Conservation (phyloP, 2,113 vertebrate species). For the Vidua macroura region DNA sequence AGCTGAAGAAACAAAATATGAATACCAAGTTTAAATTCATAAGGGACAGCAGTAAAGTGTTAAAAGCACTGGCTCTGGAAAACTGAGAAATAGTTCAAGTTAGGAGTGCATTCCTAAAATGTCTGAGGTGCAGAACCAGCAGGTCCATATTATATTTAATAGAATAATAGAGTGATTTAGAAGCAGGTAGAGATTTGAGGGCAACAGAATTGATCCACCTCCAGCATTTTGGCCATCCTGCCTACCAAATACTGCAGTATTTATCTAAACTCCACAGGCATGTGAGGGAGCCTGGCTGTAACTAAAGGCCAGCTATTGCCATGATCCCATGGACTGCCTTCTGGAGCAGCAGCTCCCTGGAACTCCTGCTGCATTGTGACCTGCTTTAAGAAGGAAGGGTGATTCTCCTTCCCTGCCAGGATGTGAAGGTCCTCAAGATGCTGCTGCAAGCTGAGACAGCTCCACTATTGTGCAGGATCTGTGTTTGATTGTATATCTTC, state of each 20-base stretch:
- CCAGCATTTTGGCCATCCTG: neutral
- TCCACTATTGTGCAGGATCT: neutral
- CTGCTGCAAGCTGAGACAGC: neutral
- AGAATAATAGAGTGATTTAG: neutral
- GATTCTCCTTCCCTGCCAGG: neutral
- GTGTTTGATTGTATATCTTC: neutral
- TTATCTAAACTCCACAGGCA: neutral
- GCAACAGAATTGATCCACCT: neutral
- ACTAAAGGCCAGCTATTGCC: neutral
- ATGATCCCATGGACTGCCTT: neutral
- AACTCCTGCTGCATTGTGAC: neutral
- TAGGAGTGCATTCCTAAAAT: neutral
- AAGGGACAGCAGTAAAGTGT: neutral
- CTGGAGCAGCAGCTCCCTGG: neutral
- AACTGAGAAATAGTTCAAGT: neutral
- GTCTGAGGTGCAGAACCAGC: neutral
- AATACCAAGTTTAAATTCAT: neutral
- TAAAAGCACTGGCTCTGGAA: neutral
- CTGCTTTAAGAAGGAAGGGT: neutral
- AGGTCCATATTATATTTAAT: neutral
- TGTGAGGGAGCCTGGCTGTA: neutral
- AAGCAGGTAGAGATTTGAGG: neutral
- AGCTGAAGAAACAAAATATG: neutral
- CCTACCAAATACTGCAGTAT: neutral
- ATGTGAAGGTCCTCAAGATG: neutral